phyloP scores from a whole-genome alignment of 2,888 invertebrate species.

The Meteorus colon region DNA sequence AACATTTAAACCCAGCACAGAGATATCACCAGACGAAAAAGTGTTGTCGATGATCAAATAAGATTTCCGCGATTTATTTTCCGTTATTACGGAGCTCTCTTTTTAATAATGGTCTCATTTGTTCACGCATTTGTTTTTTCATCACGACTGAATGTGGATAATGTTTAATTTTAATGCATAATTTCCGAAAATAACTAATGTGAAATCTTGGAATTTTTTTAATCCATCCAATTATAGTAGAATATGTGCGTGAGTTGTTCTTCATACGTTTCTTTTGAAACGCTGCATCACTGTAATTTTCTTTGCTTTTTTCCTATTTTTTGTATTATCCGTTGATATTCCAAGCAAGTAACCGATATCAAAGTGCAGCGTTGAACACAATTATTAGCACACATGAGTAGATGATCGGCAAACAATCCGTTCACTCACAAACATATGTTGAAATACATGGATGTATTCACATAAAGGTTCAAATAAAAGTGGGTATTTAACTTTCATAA shows the following conservation, averaged over 20 bases:
- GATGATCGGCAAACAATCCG: slow-evolving; percentile 13
- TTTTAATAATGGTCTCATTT: neutral
- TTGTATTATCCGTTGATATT: slow-evolving; percentile 21
- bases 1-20: neutral
- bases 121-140: neutral
- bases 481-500: neutral
- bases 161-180: neutral
- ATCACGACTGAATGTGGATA: neutral
- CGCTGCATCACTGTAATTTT: neutral
- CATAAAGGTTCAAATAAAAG: neutral
- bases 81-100: neutral
- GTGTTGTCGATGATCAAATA: neutral
- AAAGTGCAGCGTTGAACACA: slow-evolving; percentile 27
- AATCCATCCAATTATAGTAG: neutral
- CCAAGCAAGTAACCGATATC: slow-evolving; percentile 29
- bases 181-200: neutral
- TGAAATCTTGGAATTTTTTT: neutral
- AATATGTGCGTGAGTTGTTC: neutral
- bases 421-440: neutral
- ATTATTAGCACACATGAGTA: slow-evolving; percentile 13
- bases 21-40: neutral
- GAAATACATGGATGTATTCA: neutral
- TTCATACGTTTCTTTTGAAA: neutral
- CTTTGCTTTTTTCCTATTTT: neutral
- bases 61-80: neutral